Conservation (phyloP, 2,113 vertebrate species). For the Neodontobutis hainanensis region DNA sequence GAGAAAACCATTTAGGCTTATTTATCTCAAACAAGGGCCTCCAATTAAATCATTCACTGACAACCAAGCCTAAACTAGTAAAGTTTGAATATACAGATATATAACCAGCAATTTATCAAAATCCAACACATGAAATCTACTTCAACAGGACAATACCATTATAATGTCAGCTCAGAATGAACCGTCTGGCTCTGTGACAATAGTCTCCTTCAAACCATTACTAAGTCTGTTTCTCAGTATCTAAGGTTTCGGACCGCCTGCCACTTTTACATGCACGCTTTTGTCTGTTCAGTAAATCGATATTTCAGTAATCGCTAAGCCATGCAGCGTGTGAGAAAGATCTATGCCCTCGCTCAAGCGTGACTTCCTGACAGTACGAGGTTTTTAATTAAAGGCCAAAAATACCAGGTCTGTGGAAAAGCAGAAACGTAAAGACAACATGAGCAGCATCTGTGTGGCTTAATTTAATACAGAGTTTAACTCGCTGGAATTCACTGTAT, state of each 20-base stretch:
- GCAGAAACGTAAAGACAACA: conserved; percentile 28
- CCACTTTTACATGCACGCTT: conserved; percentile 65
- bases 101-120: no score
- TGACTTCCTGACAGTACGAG: conserved; percentile 72
- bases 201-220: conserved; percentile 28
- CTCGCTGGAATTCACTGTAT: conserved; percentile 64
- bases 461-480: conserved; percentile 69
- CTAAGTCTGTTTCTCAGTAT: conserved; percentile 65
- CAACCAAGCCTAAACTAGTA: no score
- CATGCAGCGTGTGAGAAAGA: conserved; percentile 70
- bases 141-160: no score
- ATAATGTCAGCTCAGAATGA: not conserved
- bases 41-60: no score
- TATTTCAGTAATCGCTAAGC: conserved; percentile 72
- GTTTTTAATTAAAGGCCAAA: conserved; percentile 76
- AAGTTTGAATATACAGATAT: no score
- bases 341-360: conserved; percentile 69
- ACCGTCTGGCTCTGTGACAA: conserved; percentile 19
- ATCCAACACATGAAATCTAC: no score
- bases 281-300: conserved; percentile 78
- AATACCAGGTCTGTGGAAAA: conserved; percentile 16
- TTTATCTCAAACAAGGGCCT: no score
- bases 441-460: conserved; percentile 20
- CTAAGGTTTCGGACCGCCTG: conserved; percentile 64
- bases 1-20: no score